Base-by-base conservation (phyloP, 2,113 vertebrate species). In the Bujurquina vittata region DNA sequence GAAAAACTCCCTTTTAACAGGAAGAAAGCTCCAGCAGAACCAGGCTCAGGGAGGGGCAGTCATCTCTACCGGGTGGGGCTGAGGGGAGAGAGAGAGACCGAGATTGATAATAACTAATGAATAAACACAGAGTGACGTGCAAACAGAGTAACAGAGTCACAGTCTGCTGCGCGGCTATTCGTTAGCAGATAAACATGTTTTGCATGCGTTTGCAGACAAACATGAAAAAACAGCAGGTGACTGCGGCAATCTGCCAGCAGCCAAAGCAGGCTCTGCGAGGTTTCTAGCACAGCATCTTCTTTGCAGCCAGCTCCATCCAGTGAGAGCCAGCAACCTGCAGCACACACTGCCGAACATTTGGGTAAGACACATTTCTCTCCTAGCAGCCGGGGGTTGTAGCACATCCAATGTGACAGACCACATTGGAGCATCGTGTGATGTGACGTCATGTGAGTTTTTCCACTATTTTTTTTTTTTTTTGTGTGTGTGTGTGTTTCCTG, bases 301-400 rank as follows among this genome's bases (percentile, higher is more conserved):
- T 37, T 37, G 62, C n/a, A 65, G 23, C 14, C 15, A 8, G 14
- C 43, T 43, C 23, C n/a, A 65, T 65, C 0, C 23, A 65, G 0
- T 8, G n/a, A 65, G 7, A 43, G 4, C 7, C 62, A 43, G 14
- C 37, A 65, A 43, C 37, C 62, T 65, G 15, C 37, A 65, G n/a
- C 23, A 65, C 20, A 1, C 59, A 61, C 59, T 61, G 17, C 31
- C 31, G 43, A 26, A 37, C 14, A 67, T 46, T 63, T 23, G 37
- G 37, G 62, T 22, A 67, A 46, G 46, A 26, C 22, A 67, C 8
- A 67, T 46, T 18, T 26, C 35, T 26, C 23, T n/a, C 37, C 15
- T 65, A 23, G 62, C 4, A 17, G 43, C 0, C 0, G 4, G 12
- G 23, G 40, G 35, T 65, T 65, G 0, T 43, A 43, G 9, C 35